phyloP scores from a whole-genome alignment of 2,113 vertebrate genomes.

The Crotalus viridis region DNA sequence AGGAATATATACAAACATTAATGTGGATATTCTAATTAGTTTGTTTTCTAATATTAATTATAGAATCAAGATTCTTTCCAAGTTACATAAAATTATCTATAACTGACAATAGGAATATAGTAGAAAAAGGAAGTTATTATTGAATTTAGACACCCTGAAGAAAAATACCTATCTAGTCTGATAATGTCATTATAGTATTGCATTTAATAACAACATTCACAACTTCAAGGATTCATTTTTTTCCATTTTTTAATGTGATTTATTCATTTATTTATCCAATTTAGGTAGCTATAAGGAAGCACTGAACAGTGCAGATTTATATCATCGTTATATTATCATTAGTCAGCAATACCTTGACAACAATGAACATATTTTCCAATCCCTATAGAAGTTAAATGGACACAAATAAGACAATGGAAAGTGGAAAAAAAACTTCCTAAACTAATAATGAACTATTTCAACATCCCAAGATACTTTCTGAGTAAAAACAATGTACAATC shows the following conservation, averaged over 20 bases:
- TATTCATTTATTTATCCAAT: background rate
- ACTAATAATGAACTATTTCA: background rate
- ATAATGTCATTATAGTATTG: background rate
- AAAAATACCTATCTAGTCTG: background rate
- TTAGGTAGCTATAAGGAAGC: background rate
- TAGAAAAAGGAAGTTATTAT: background rate
- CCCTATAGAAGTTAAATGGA: background rate
- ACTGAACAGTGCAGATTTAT: background rate
- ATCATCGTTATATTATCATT: background rate
- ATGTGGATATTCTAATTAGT: slow-evolving; percentile 62
- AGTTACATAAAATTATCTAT: slow-evolving; percentile 11
- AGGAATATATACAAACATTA: slow-evolving; percentile 47
- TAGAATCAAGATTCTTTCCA: background rate
- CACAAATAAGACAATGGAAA: background rate
- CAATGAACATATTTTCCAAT: background rate
- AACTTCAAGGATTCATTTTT: background rate
- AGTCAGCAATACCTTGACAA: background rate
- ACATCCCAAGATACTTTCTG: background rate
- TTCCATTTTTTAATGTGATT: background rate
- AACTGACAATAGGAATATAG: background rate
- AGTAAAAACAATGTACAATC: background rate
- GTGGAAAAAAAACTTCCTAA: background rate
- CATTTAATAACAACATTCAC: background rate
- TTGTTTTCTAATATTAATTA: slow-evolving; percentile 64
- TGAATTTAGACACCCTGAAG: background rate